Conservation (phyloP, 1,140 invertebrate genomes). For the Drosophila insularis region DNA sequence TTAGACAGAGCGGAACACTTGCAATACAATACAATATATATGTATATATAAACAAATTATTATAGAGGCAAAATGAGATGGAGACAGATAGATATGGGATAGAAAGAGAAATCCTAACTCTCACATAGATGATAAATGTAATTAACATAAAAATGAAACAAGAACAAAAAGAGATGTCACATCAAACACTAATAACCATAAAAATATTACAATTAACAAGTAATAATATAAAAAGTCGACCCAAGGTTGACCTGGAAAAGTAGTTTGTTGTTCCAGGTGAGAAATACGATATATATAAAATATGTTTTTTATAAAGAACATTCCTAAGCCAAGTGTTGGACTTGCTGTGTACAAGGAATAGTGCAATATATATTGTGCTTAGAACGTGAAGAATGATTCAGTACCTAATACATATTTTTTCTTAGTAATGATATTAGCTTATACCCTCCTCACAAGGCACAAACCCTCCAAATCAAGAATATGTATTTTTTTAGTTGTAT, state of each 20-base stretch:
- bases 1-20: slow-evolving; percentile 27
- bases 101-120: slow-evolving; percentile 2
- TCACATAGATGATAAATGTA: slow-evolving; percentile 45
- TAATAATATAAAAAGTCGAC: neutral
- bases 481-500: too few relatives aligned
- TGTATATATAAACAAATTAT: too few relatives aligned
- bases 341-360: too few relatives aligned
- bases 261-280: neutral
- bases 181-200: slow-evolving; percentile 50
- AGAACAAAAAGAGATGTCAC: slow-evolving; percentile 43
- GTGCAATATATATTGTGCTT: too few relatives aligned
- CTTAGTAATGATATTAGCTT: too few relatives aligned
- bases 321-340: neutral
- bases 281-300: neutral
- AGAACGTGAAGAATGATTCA: too few relatives aligned
- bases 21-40: neutral
- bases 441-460: too few relatives aligned
- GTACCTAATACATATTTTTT: too few relatives aligned
- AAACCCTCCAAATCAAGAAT: too few relatives aligned
- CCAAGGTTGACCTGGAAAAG: neutral
- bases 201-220: slow-evolving; percentile 32
- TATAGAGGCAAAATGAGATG: neutral
- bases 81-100: neutral
- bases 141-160: slow-evolving; percentile 58
- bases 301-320: neutral